Evolutionary conservation across 2,888 invertebrate species (phyloP), one percentile per base, ranked within the genome.

Genomic region (Protodeltote pygarga): DNA sequence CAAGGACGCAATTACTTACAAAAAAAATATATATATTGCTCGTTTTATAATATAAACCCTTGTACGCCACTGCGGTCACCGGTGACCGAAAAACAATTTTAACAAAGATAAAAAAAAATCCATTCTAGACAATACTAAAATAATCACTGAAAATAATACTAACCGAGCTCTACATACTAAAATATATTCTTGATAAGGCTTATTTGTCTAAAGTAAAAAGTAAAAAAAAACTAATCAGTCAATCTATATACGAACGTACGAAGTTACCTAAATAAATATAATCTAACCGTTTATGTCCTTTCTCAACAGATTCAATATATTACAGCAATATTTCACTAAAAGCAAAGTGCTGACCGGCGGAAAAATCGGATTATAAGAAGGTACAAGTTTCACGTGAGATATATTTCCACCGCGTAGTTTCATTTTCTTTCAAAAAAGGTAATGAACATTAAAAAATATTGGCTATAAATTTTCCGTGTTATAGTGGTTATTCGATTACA

Each of bases 271-370:
- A 63, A 57, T 47, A 51, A 57, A 53, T 46, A 48, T 33, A 19
- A 11, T 23, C 49, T 38, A 50, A 40, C 47, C 62, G 46, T 65
- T 66, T 62, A 61, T 49, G 49, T 73, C 65, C 70, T 69, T 71
- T 62, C 70, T 45, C 53, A 66, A 79, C 72, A 81, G 73, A 87
- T 84, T 82, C 75, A 79, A 86, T 86, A 80, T 76, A 73, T 75
- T 73, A 71, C 60, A 62, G 55, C 40, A 64, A 55, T 62, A 60
- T 61, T 54, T 62, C 62, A 67, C 72, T 79, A 74, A 79, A 75
- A 79, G 79, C 72, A 59, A 57, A 59, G 55, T 58, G 61, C 48
- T 53, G 61, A 63, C 47, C 59, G 35, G 25, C 51, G 59, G 33
- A 45, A 62, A 65, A 55, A 70, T 63, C 51, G 52, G 48, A 52